Evolutionary conservation across 2,888 invertebrate species (phyloP).

Genomic region (Germaria angustata): DNA sequence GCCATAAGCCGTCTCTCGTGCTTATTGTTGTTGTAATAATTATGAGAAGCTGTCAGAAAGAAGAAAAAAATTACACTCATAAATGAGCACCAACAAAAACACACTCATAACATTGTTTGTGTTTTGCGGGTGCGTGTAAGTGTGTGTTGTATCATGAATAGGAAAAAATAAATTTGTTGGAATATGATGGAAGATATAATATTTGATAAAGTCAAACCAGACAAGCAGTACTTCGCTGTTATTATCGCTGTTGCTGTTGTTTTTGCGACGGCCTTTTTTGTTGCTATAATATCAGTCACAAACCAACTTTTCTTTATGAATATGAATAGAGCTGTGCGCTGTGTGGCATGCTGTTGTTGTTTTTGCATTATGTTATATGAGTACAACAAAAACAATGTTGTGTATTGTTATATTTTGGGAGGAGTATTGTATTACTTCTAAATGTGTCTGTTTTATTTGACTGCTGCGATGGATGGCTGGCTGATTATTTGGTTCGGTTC

Average conservation of each 20-base stretch:
- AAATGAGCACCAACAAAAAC: conserved; percentile 18
- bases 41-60: conserved; percentile 77
- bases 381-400: conserved; percentile 43
- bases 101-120: not conserved
- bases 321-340: conserved; percentile 25
- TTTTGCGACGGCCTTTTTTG: conserved; percentile 2
- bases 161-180: conserved; percentile 65
- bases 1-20: not conserved
- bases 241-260: not conserved
- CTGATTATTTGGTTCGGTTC: conserved; percentile 38
- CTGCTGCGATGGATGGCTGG: conserved; percentile 41
- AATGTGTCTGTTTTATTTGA: conserved; percentile 31
- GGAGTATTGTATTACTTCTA: conserved; percentile 59
- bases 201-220: conserved; percentile 66
- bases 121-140: not conserved
- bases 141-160: not conserved
- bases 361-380: conserved; percentile 59
- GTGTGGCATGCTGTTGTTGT: conserved; percentile 21
- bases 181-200: conserved; percentile 78
- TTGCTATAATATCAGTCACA: not conserved
- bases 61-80: conserved; percentile 33
- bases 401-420: conserved; percentile 47
- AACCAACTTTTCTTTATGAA: conserved; percentile 44
- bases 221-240: conserved; percentile 13
- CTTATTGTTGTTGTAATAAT: conserved; percentile 69